Conservation (phyloP, 2,797 vertebrate species). For the Botia kubotai region DNA sequence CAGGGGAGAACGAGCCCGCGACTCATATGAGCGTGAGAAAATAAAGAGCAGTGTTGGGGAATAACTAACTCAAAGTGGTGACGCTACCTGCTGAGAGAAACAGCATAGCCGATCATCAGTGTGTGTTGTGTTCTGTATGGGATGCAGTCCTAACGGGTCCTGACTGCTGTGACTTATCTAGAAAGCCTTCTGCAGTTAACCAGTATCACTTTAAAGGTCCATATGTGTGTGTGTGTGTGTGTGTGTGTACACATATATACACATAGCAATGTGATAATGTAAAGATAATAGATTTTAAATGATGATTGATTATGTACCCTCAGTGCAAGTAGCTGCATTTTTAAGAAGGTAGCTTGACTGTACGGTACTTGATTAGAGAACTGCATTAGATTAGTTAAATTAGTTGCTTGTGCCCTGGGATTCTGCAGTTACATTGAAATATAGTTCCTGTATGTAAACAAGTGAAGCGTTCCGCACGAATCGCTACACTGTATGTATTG, state of each 20-base stretch:
- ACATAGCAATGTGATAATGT: too few species aligned
- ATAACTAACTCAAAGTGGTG: slow-evolving; percentile 1
- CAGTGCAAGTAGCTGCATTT: too few species aligned
- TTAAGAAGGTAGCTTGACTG: too few species aligned
- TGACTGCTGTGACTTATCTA: neutral
- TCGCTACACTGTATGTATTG: neutral
- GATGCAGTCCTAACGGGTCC: neutral
- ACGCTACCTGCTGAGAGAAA: neutral
- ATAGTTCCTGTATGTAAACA: slow-evolving; percentile 11
- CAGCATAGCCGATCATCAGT: neutral
- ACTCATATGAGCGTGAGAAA: slow-evolving; percentile 37
- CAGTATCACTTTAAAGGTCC: neutral
- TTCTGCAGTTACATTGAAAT: too few species aligned
- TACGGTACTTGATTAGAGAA: too few species aligned
- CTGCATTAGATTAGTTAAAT: too few species aligned
- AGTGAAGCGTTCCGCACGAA: neutral
- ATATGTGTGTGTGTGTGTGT: too few species aligned
- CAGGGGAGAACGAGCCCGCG: slow-evolving; percentile 34
- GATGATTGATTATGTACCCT: too few species aligned
- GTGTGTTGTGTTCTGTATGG: neutral
- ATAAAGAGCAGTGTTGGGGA: slow-evolving; percentile 11
- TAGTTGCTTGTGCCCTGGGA: too few species aligned
- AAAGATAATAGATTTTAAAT: too few species aligned
- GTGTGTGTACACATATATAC: too few species aligned
- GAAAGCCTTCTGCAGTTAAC: neutral